Conservation (phyloP, 2,888 invertebrate species). For the Microchrysa polita region DNA sequence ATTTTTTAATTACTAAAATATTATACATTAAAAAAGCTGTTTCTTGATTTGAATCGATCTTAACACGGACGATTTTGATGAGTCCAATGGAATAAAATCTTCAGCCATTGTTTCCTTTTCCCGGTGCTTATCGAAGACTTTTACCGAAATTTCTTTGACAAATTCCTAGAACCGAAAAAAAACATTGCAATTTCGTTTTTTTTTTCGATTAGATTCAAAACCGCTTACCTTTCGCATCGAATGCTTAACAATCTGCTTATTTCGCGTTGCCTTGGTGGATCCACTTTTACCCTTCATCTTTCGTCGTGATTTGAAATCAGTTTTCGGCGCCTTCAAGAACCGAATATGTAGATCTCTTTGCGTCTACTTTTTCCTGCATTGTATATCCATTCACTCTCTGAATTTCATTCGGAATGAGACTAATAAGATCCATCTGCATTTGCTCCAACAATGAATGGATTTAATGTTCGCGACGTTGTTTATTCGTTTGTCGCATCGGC, state of each 20-base stretch:
- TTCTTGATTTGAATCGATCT: constrained; percentile 70
- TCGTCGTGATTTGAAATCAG: constrained; percentile 79
- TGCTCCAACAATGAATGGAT: constrained; percentile 95
- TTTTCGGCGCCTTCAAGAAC: constrained; percentile 80
- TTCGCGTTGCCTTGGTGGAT: constrained; percentile 74
- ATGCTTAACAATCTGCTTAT: constrained; percentile 80
- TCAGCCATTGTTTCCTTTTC: constrained; percentile 50
- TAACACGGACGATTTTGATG: constrained; percentile 67
- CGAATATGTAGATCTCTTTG: constrained; percentile 75
- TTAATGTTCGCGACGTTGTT: constrained; percentile 91
- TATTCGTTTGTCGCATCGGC: constrained; percentile 90
- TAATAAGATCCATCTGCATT: constrained; percentile 93
- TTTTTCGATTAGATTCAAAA: constrained; percentile 58
- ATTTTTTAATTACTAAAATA: too few relatives aligned
- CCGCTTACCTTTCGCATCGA: constrained; percentile 70
- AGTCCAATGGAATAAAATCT: constrained; percentile 53
- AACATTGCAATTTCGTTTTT: neutral
- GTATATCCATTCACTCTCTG: constrained; percentile 85
- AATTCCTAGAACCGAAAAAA: constrained; percentile 64
- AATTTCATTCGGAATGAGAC: constrained; percentile 84
- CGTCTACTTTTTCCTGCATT: constrained; percentile 79
- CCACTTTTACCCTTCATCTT: constrained; percentile 82
- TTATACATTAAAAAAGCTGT: neutral
- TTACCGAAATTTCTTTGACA: constrained; percentile 63
- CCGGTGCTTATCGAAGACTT: constrained; percentile 56